Base-by-base conservation (phyloP, 2,113 vertebrate species). In the Istiophorus platypterus region DNA sequence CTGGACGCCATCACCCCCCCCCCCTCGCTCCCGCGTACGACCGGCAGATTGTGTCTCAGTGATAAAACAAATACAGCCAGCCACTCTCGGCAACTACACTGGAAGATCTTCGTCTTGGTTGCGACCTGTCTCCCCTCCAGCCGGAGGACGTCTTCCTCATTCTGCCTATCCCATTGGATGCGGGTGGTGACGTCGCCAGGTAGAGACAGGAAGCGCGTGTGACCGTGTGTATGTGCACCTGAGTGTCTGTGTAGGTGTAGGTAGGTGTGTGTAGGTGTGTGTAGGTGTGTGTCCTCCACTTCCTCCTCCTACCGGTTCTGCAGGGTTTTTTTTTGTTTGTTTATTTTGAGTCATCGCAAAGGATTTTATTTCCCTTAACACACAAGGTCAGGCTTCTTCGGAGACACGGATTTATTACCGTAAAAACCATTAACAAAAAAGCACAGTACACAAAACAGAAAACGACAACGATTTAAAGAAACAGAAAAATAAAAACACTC, bases 111-210 rank as follows among this genome's bases (percentile, higher is more conserved):
- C 4, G 15, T 69, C 15, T 42, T 27, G 13, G 13, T 31, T 20
- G 24, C 17, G 39, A 78, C 81, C 34, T 47, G 11, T 47, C 0
- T 42, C 37, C 62, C 59, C 20, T 51, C n/a, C 3, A 1, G 42
- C 14, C 37, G 2, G 11, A 17, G 18, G 51, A 59, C n/a, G 11
- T 77, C 86, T 90, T 93, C 91, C 91, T 93, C 84, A 72, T 92
- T 90, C 87, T 49, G 86, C 78, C 15, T 10, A 20, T 87, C 70
- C 37, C 59, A 69, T 20, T 24, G 67, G 70, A 66, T 52, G 34
- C 27, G 0, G 39, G 34, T 14, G 2, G 15, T 92, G 88, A 91
- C 88, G 90, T 92, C 41, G 17, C 14, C 87, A 87, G 88, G 90
- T 89, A 63, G 52, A 34, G n/a, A 8, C n/a, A n/a, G n/a, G n/a